Evolutionary conservation across 2,888 invertebrate genomes (phyloP).

Genomic region (Branchipolynoe longqiensis): DNA sequence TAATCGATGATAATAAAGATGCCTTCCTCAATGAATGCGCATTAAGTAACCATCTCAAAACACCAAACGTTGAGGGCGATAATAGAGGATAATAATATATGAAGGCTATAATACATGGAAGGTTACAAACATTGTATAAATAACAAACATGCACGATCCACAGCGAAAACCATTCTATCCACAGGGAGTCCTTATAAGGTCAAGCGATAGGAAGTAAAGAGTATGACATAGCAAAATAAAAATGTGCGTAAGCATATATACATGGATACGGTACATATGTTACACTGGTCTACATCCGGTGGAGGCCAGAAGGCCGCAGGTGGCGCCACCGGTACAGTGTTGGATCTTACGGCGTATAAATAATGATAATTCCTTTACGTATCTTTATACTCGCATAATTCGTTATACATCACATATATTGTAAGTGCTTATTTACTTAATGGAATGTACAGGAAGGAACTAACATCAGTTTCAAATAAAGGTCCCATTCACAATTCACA

Average conservation of each 20-base stretch:
- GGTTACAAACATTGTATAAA: neutral
- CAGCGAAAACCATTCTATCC: neutral
- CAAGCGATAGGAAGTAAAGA: neutral
- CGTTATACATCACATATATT: too few species aligned
- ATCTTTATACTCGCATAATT: too few species aligned
- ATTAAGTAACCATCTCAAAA: neutral
- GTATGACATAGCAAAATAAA: constrained; percentile 36
- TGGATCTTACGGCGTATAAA: too few species aligned
- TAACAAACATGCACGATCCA: constrained; percentile 11
- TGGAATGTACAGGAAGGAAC: neutral
- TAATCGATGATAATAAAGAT: neutral
- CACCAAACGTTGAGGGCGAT: too few species aligned
- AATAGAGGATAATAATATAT: too few species aligned
- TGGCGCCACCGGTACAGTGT: too few species aligned
- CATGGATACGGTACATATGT: too few species aligned
- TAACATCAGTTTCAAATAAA: neutral
- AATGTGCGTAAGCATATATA: too few species aligned
- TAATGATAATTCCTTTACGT: too few species aligned
- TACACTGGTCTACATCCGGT: too few species aligned
- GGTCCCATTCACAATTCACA: neutral
- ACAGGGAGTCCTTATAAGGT: neutral
- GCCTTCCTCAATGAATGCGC: neutral
- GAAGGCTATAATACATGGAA: neutral
- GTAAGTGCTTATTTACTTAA: constrained; percentile 1
- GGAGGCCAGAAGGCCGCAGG: too few species aligned